phyloP scores from a whole-genome alignment of 2,888 invertebrate species.

The Ernsta delagoae region DNA sequence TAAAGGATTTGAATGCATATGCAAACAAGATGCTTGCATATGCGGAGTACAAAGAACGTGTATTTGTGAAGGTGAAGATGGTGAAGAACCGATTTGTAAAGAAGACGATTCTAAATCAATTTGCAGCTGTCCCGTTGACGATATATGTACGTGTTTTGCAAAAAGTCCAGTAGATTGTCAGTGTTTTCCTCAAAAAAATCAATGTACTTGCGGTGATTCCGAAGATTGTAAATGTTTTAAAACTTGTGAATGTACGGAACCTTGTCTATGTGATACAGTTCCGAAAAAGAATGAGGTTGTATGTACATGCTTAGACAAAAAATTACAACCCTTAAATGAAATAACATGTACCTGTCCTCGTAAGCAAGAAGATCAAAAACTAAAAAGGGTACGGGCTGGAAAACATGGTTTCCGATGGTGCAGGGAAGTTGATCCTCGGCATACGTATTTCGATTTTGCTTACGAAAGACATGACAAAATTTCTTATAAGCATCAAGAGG shows the following conservation, averaged over 20 bases:
- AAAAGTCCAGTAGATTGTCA: constrained; percentile 51
- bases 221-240: constrained; percentile 65
- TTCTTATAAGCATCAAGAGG: constrained; percentile 51
- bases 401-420: constrained; percentile 77
- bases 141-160: constrained; percentile 58
- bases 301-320: constrained; percentile 60
- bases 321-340: constrained; percentile 45
- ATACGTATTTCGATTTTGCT: constrained; percentile 73
- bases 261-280: constrained; percentile 65
- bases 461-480: constrained; percentile 69
- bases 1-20: constrained; percentile 63
- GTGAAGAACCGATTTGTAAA: constrained; percentile 51
- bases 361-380: constrained; percentile 50
- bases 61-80: constrained; percentile 58
- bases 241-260: constrained; percentile 62
- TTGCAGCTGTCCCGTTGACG: constrained; percentile 57
- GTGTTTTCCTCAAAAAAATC: constrained; percentile 56
- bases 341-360: constrained; percentile 56
- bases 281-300: constrained; percentile 47
- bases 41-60: constrained; percentile 63
- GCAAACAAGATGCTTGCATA: constrained; percentile 56
- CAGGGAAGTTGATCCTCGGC: constrained; percentile 69
- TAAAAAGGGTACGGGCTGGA: constrained; percentile 65
- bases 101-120: constrained; percentile 55
- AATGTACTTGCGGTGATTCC: constrained; percentile 65